These are phyloP conservation scores for Lagocephalus sceleratus DNA, from an alignment of 2,797 vertebrate genomes.

Conservation along the genomic window DNA sequence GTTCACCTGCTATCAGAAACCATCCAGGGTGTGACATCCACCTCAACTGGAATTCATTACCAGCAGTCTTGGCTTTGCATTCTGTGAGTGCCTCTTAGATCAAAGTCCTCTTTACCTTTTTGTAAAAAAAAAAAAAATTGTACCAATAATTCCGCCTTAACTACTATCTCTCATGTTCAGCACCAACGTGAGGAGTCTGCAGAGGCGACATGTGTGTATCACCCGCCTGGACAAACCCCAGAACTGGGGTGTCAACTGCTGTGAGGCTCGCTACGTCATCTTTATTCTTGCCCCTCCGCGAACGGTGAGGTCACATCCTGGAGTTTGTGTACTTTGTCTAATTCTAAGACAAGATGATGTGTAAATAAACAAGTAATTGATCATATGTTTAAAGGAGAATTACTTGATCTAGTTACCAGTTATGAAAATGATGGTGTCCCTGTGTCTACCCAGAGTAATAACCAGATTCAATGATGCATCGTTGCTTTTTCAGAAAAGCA, in stretches of 20 bases:
- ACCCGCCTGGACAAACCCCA: slow-evolving; percentile 87
- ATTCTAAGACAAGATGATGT: background rate
- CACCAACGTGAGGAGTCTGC: slow-evolving; percentile 84
- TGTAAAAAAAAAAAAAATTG: background rate
- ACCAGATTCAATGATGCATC: background rate
- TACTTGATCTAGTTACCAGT: background rate
- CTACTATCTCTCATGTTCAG: slow-evolving; percentile 54
- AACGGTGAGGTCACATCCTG: slow-evolving; percentile 74
- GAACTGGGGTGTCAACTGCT: slow-evolving; percentile 94
- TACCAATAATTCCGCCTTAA: background rate
- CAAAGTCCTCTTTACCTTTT: background rate
- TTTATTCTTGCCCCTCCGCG: slow-evolving; percentile 88
- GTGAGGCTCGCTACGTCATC: slow-evolving; percentile 89
- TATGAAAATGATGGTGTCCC: background rate
- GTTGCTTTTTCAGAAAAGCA: slow-evolving; percentile 85
- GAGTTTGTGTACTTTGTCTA: too few species aligned
- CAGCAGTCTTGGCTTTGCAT: slow-evolving; percentile 97
- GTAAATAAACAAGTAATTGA: background rate
- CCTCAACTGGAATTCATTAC: slow-evolving; percentile 85
- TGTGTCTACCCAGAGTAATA: background rate
- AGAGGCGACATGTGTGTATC: slow-evolving; percentile 86
- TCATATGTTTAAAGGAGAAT: background rate
- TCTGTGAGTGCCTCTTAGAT: slow-evolving; percentile 79
- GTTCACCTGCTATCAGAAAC: slow-evolving; percentile 91
- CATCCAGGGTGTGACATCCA: slow-evolving; percentile 90